A percentile compares a stretch with the other conserved stretches of the same genome.
Evolutionary conservation across 2,113 vertebrate species (phyloP).

Genomic region (Atrichornis clamosus): DNA sequence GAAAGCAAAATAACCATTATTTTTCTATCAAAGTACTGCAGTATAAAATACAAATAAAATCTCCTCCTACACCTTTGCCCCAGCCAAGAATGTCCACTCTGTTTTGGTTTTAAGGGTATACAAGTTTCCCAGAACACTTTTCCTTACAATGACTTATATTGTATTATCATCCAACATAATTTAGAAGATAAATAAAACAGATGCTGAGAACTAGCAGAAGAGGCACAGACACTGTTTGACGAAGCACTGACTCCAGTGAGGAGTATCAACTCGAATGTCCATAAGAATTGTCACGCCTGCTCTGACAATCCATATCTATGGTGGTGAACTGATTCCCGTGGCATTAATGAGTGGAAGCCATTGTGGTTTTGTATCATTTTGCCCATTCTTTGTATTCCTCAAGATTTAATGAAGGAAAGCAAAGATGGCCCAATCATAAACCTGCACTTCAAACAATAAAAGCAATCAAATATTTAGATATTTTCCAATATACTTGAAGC

Average conservation of each 20-base stretch:
- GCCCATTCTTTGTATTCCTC: not conserved
- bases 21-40: not conserved
- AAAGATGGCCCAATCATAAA: not conserved
- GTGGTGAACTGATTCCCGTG: not conserved
- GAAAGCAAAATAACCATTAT: not conserved
- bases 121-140: not conserved
- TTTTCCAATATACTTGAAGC: not conserved
- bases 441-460: not conserved
- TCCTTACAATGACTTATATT: not conserved
- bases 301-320: not conserved
- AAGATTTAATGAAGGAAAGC: not conserved
- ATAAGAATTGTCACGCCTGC: not conserved
- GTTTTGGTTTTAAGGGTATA: not conserved
- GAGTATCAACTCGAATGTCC: not conserved
- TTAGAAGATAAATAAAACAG: not conserved
- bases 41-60: not conserved
- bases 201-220: not conserved
- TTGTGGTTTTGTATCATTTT: not conserved
- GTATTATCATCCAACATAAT: not conserved
- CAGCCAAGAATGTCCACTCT: not conserved
- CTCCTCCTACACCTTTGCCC: fast-evolving
- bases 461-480: not conserved
- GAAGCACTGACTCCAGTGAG: not conserved
- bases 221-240: not conserved
- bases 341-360: fast-evolving